A percentile compares a stretch with the other conserved stretches of the same genome.
These are phyloP conservation scores for Tricholauxania praeusta DNA, from an alignment of 2,888 invertebrate species.

Conservation along the genomic window DNA sequence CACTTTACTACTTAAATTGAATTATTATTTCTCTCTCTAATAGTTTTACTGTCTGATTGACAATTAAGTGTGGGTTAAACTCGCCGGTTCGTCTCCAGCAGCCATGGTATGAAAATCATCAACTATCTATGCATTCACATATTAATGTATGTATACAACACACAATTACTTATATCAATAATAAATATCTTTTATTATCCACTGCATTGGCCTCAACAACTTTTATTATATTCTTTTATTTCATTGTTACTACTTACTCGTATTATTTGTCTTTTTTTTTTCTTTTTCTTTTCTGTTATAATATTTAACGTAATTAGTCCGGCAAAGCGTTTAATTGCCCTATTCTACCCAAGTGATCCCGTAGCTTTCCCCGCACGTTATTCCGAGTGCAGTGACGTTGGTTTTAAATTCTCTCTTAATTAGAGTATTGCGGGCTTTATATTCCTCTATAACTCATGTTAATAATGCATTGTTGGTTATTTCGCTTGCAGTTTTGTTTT, in stretches of 20 bases:
- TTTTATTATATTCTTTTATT: no score
- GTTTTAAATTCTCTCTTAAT: no score
- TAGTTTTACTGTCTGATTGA: not conserved
- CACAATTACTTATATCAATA: no score
- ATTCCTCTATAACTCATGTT: no score
- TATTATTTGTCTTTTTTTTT: not conserved
- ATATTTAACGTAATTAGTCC: conserved; percentile 23
- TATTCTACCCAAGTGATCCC: conserved; percentile 12
- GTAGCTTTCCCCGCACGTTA: conserved; percentile 8
- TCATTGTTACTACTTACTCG: no score
- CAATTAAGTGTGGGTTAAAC: conserved; percentile 10
- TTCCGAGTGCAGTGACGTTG: not conserved
- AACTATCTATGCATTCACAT: no score
- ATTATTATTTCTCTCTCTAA: no score
- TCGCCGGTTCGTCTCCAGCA: not conserved
- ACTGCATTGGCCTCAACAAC: not conserved
- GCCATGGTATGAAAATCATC: not conserved
- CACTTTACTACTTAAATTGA: no score
- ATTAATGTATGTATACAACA: no score
- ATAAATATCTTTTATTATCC: not conserved
- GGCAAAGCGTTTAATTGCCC: conserved; percentile 24
- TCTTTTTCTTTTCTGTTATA: conserved; percentile 3
- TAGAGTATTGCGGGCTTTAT: no score
- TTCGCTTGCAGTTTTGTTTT: no score
- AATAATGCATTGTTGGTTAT: no score